A percentile compares a stretch with the other conserved stretches of the same genome.
phyloP scores from a whole-genome alignment of 2,888 invertebrate genomes.

The Tetramorium bicarinatum region DNA sequence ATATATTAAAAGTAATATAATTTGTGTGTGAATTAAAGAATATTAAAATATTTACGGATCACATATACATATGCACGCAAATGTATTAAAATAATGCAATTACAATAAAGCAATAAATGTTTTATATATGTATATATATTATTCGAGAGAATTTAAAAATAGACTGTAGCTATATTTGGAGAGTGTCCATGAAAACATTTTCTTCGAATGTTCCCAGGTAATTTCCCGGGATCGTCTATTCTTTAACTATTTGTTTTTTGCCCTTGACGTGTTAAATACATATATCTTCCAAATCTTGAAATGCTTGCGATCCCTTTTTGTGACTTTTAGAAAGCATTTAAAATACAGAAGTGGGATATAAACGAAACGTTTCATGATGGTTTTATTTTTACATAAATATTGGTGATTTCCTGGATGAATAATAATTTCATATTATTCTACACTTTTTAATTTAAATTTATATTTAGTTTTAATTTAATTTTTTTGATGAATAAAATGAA shows the following conservation, averaged over 20 bases:
- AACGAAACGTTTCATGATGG: neutral
- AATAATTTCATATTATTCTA: neutral
- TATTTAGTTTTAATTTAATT: constrained; percentile 2
- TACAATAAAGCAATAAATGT: neutral
- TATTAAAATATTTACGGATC: too few species aligned
- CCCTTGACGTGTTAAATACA: neutral
- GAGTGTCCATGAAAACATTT: neutral
- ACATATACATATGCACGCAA: too few species aligned
- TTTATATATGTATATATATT: neutral
- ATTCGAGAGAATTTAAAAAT: neutral
- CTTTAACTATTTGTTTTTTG: neutral
- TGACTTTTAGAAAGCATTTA: neutral
- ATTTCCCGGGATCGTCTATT: neutral
- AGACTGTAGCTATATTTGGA: neutral
- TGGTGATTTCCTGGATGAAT: neutral
- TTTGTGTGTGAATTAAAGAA: too few species aligned
- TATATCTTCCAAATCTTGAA: neutral
- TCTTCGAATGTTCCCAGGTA: neutral
- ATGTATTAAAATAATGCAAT: neutral
- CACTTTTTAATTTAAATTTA: too few species aligned
- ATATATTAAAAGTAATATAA: neutral
- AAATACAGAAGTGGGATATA: neutral
- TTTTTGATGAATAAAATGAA: neutral
- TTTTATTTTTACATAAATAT: neutral
- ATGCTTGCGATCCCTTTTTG: neutral